A percentile compares a stretch with the other conserved stretches of the same genome.
Evolutionary conservation across 2,888 invertebrate genomes (phyloP).

Genomic region (Drosophila acutilabella): DNA sequence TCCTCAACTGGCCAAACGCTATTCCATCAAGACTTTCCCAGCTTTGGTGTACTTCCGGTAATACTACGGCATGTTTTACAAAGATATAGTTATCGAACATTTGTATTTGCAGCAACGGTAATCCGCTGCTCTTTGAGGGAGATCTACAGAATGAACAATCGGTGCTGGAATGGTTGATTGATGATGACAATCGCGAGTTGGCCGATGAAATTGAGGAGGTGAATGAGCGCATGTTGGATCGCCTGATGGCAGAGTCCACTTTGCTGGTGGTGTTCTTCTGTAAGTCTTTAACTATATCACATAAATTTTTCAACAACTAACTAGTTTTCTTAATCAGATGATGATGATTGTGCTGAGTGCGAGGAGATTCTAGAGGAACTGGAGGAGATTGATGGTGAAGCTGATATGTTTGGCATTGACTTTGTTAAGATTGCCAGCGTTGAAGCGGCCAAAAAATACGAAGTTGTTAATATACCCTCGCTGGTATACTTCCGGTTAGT

Average conservation of each 20-base stretch:
- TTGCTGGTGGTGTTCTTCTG: conserved; percentile 96
- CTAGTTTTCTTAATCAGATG: conserved; percentile 86
- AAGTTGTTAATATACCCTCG: conserved; percentile 93
- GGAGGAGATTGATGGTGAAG: conserved; percentile 98
- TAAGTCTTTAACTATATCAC: no score
- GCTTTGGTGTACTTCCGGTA: conserved; percentile 95
- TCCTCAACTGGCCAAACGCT: conserved; percentile 94
- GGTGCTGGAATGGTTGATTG: conserved; percentile 96
- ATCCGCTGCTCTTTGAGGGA: conserved; percentile 95
- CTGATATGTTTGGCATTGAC: conserved; percentile 96
- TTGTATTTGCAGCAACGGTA: conserved; percentile 89
- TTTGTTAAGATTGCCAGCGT: conserved; percentile 95
- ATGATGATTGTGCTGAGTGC: conserved; percentile 96
- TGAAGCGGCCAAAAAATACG: conserved; percentile 92
- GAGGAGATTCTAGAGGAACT: conserved; percentile 95
- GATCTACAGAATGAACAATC: conserved; percentile 96
- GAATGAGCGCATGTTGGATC: conserved; percentile 94
- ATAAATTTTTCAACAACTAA: accelerated
- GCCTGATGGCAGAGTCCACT: conserved; percentile 93
- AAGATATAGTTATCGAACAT: neutral
- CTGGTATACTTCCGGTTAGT: conserved; percentile 92
- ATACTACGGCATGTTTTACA: conserved; percentile 62
- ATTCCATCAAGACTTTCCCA: conserved; percentile 97
- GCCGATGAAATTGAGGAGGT: conserved; percentile 98
- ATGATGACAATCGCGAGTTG: conserved; percentile 96